A percentile compares a stretch with the other conserved stretches of the same genome.
Evolutionary conservation across 2,888 invertebrate species (phyloP).

Genomic region (Diploptera punctata): DNA sequence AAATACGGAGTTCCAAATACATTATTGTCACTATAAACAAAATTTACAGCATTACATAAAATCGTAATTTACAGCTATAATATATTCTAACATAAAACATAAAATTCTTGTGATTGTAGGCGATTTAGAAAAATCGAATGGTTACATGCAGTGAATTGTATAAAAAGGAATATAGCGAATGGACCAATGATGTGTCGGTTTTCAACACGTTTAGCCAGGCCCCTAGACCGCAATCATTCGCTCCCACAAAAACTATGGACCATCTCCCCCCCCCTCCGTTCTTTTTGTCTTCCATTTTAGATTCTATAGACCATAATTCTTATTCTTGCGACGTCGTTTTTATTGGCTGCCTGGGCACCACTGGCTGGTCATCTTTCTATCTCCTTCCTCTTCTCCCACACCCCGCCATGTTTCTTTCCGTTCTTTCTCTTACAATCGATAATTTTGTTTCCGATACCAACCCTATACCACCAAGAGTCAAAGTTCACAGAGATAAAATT

Average conservation of each 20-base stretch:
- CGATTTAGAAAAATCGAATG: background rate
- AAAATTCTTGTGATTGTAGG: background rate
- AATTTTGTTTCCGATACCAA: constrained; percentile 38
- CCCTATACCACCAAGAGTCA: constrained; percentile 11
- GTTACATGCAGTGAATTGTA: background rate
- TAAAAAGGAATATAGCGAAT: constrained; percentile 25
- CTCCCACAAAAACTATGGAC: constrained; percentile 17
- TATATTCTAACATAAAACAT: background rate
- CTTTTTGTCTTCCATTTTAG: constrained; percentile 40
- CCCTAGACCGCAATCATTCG: constrained; percentile 30
- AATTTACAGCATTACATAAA: too few species aligned
- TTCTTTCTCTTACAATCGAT: constrained; percentile 35
- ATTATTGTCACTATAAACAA: too few species aligned
- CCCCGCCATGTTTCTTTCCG: constrained; percentile 20
- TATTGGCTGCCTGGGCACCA: constrained; percentile 36
- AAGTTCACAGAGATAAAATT: too few species aligned
- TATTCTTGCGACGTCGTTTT: constrained; percentile 39
- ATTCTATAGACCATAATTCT: constrained; percentile 43
- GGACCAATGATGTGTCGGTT: constrained; percentile 36
- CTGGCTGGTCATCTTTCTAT: constrained; percentile 37
- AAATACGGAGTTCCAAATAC: too few species aligned
- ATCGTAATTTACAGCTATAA: too few species aligned
- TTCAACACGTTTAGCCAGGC: constrained; percentile 28
- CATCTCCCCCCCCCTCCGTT: background rate
- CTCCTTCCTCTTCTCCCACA: constrained; percentile 21